These are phyloP conservation scores for Mormyrus proboscirostris DNA, from an alignment of 2,797 vertebrate species.

Conservation along the genomic window DNA sequence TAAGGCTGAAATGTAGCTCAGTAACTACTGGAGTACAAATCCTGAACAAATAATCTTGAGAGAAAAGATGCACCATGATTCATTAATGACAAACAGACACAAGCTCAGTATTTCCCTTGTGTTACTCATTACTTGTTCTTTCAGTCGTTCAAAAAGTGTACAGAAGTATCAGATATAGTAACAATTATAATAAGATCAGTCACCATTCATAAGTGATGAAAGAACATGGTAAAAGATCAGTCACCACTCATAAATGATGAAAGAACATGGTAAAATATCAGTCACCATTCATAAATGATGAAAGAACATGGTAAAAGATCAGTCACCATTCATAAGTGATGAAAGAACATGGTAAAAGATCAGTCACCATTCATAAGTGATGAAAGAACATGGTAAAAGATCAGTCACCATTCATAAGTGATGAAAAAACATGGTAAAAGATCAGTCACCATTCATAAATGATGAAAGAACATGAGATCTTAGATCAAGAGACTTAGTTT, in stretches of 20 bases:
- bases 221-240: not conserved
- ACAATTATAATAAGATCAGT: not conserved
- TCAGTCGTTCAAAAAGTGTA: not conserved
- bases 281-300: not conserved
- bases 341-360: not conserved
- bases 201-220: not conserved
- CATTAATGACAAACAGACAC: not conserved
- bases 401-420: not conserved
- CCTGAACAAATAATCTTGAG: not conserved
- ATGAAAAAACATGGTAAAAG: not conserved
- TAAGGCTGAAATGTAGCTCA: not conserved
- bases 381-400: not conserved
- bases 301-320: not conserved
- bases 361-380: not conserved
- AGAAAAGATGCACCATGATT: not conserved
- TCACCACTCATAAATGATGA: not conserved
- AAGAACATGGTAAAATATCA: not conserved
- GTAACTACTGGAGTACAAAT: not conserved
- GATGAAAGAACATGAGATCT: not conserved
- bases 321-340: not conserved
- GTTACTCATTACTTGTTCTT: not conserved
- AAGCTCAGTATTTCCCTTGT: not conserved
- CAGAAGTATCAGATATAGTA: not conserved
- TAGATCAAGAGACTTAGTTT: not conserved
- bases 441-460: not conserved